phyloP scores from a whole-genome alignment of 2,888 invertebrate species.

The Troglohyphantes excavatus region DNA sequence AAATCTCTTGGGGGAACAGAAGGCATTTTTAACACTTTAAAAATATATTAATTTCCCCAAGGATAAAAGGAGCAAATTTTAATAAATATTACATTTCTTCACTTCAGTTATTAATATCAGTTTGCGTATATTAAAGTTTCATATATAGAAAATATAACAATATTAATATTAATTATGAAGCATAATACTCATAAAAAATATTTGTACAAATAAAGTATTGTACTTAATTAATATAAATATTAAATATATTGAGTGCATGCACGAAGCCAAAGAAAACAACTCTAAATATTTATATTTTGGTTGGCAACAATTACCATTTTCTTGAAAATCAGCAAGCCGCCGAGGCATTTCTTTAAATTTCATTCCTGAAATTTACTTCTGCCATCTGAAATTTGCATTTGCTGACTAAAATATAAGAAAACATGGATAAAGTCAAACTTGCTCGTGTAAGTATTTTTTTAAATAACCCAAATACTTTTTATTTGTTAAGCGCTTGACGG shows the following conservation, averaged over 20 bases:
- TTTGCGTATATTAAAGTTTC: no score
- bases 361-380: neutral
- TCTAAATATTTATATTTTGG: no score
- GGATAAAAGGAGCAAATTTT: no score
- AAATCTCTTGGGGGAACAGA: conserved; percentile 62
- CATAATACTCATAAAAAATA: no score
- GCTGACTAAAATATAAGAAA: neutral
- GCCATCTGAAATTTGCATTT: neutral
- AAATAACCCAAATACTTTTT: neutral
- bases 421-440: conserved; percentile 81
- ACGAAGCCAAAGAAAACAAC: no score
- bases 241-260: neutral
- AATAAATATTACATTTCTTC: neutral
- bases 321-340: neutral
- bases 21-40: conserved; percentile 17
- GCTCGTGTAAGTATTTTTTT: conserved; percentile 80
- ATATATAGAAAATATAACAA: no score
- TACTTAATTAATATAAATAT: no score
- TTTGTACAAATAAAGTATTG: no score
- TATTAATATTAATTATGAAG: no score
- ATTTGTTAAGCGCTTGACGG: neutral
- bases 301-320: neutral
- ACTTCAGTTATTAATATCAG: no score
- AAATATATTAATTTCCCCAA: no score
- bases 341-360: neutral